Base-by-base conservation (phyloP, 2,797 vertebrate genomes). In the Enteromius unitaeniatus region DNA sequence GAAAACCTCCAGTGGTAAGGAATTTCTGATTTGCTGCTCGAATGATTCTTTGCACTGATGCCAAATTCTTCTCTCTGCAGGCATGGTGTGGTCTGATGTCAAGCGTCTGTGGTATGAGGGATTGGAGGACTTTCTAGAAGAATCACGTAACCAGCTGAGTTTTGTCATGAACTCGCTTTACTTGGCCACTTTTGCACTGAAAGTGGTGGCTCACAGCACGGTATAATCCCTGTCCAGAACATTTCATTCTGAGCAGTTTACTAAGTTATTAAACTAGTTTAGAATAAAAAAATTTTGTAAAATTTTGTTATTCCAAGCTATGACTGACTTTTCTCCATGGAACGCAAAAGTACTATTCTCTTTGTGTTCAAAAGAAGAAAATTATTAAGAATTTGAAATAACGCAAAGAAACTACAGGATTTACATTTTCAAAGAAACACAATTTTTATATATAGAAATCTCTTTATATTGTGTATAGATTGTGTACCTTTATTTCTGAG, bases 81-180 rank as follows among this genome's bases (percentile, higher is more conserved):
- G 98, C 81, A 99, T 99, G 98, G 97, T 99, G 91, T 99, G 98
- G 98, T 99, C 97, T 31, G 98, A 99, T 86, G 97, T 99, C 91
- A 99, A 99, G 93, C 96, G 97, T 45, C 95, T 99, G 65, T 99
- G 98, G 98, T 99, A 99, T 89, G 96, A 98, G 82, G 98, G 98
- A 3, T 92, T 99, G 90, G 98, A 99, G 91, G 97, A 99, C 90
- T 99, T 99, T 86, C 91, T 99, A 92, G 97, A 99, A 72, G 98
- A 99, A 92, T 99, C 97, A 0, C 95, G 97, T 88, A 99, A 99
- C 93, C 97, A 99, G 91, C 96, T 99, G 90, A 99, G 98, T 92
- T 99, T 99, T 90, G 97, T 99, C 87, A 99, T 99, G 98, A 99
- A 99, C 93, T 99, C 98, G 17, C 95, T 99, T 67, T 99, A 99